Evolutionary conservation across 2,797 vertebrate species (phyloP).

Genomic region (Morelia viridis): DNA sequence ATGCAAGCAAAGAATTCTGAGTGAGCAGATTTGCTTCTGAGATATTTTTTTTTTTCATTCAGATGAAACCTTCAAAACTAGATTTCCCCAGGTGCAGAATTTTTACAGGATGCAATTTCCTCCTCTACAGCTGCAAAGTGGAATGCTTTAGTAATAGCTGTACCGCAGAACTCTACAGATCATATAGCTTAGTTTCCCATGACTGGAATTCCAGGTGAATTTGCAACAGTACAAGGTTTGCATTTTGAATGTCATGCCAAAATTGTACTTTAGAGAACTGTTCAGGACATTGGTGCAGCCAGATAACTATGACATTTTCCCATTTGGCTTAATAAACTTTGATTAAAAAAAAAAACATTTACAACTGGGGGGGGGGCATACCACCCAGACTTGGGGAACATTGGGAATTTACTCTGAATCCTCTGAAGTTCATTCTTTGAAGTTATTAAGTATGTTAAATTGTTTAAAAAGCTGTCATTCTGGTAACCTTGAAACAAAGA

Average conservation of each 20-base stretch:
- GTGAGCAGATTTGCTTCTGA: not conserved
- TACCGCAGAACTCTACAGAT: not conserved
- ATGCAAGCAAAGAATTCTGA: not conserved
- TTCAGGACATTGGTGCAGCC: conserved; percentile 1
- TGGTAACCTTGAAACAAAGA: conserved; percentile 52
- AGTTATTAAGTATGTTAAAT: conserved; percentile 44
- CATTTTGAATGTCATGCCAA: not conserved
- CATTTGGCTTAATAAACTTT: conserved; percentile 18
- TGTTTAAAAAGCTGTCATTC: conserved; percentile 49
- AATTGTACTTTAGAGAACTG: not conserved
- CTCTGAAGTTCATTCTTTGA: conserved; percentile 54
- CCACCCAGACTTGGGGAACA: conserved; percentile 41
- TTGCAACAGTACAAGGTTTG: not conserved
- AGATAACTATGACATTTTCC: not conserved
- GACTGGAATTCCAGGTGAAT: not conserved
- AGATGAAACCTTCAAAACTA: not conserved
- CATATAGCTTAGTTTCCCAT: not conserved
- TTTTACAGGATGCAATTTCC: not conserved
- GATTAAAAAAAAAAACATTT: not conserved
- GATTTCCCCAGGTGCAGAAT: not conserved
- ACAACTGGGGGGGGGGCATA: conserved; percentile 19
- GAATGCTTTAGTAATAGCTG: not conserved
- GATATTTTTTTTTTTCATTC: not conserved
- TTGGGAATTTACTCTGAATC: conserved; percentile 55
- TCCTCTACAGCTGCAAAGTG: not conserved